phyloP scores from a whole-genome alignment of 2,888 invertebrate species.

The Boloria euphrosyne region DNA sequence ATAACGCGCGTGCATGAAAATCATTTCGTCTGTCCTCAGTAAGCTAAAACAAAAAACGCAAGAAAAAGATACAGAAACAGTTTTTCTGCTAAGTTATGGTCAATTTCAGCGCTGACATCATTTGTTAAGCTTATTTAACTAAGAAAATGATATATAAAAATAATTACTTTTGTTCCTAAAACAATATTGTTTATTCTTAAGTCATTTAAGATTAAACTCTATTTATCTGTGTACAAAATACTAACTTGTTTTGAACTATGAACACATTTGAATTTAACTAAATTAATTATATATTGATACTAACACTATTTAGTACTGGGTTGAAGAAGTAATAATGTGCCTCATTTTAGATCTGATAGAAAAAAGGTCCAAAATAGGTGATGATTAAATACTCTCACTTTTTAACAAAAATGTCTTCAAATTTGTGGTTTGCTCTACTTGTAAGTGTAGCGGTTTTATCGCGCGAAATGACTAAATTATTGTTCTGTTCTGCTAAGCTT shows the following conservation, averaged over 20 bases:
- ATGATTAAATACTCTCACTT: conserved; percentile 46
- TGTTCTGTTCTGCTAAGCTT: conserved; percentile 41
- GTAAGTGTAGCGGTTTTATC: conserved; percentile 40
- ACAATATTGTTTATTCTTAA: not conserved
- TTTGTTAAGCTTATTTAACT: conserved; percentile 1
- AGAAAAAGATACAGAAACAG: not conserved
- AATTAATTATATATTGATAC: too few relatives aligned
- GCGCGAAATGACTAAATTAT: conserved; percentile 41
- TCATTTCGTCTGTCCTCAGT: not conserved
- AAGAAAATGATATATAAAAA: too few relatives aligned
- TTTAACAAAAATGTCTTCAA: conserved; percentile 37
- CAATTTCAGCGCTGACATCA: not conserved
- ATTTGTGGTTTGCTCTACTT: conserved; percentile 43
- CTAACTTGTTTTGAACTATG: too few relatives aligned
- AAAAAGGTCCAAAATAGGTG: conserved; percentile 21
- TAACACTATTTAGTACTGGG: not conserved
- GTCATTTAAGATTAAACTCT: not conserved
- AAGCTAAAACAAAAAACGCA: conserved; percentile 1
- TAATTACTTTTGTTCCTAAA: not conserved
- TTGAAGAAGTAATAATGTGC: conserved; percentile 15
- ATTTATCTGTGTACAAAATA: too few relatives aligned
- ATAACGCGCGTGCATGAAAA: conserved; percentile 11
- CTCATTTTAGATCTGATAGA: conserved; percentile 20
- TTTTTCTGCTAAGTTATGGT: not conserved
- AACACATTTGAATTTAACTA: too few relatives aligned